Evolutionary conservation across 64 coral and sea anemone species (phyloP), one percentile per base, ranked within the genome.

Genomic region (Actinia equina): DNA sequence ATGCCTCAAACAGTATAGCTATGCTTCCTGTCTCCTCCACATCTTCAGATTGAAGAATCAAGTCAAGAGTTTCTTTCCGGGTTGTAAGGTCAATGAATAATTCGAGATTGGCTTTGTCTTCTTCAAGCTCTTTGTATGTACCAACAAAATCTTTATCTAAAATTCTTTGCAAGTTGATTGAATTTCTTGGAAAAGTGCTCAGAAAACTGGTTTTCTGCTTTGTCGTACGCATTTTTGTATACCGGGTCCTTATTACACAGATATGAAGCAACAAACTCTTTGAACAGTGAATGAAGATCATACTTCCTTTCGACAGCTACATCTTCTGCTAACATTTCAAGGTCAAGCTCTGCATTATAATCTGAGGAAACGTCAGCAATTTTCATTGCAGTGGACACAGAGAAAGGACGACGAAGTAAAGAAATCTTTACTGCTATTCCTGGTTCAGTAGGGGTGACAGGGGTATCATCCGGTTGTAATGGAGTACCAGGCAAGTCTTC

Each of bases 141-240:
- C 65, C 17, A 80, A 86, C 55, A 61, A 91, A 91, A 42, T 91
- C 84, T 63, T 19, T 86, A 44, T 91, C 89, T 22, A 91, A 91
- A n/a, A 26, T 37, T 3, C 6, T 62, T 25, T 59, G 81, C 69
- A 56, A 79, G 74, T 81, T 91, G n/a, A 52, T 19, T 86, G 18
- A 91, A 62, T 43, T 62, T 78, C 15, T 49, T 25, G 6, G 44
- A 77, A 16, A 89, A 89, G 23, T 77, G 57, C 2, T 37, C 6
- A 22, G 25, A 43, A 71, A 89, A 89, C 26, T 67, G 64, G 8
- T 70, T 43, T 84, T 89, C 65, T 42, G 60, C 88, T 76, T 65
- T 59, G 44, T 84, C 20, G 43, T 51, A 84, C 15, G 64, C 0
- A 0, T 52, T 7, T 71, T 83, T 18, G 59, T 83, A 86, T 7